Conservation (phyloP, 2,888 invertebrate genomes). For the Thymelicus sylvestris region DNA sequence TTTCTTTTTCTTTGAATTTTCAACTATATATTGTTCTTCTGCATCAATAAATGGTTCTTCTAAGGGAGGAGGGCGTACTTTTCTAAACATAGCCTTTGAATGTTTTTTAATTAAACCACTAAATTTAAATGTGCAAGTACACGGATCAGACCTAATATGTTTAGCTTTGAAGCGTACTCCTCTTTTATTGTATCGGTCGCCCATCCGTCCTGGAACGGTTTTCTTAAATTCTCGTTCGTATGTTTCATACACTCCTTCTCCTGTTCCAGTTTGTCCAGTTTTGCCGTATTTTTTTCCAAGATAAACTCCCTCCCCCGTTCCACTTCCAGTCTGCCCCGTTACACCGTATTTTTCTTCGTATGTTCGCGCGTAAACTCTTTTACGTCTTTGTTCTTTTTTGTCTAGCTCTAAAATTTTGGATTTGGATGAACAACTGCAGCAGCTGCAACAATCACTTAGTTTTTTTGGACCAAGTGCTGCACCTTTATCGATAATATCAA, state of each 20-base stretch:
- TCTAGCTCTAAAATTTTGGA: slow-evolving; percentile 38
- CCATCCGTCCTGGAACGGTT: slow-evolving; percentile 26
- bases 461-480: slow-evolving; percentile 48
- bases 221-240: slow-evolving; percentile 43
- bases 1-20: slow-evolving; percentile 39
- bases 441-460: slow-evolving; percentile 59
- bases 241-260: slow-evolving; percentile 33
- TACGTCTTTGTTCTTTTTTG: slow-evolving; percentile 44
- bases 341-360: slow-evolving; percentile 44
- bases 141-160: slow-evolving; percentile 61
- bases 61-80: slow-evolving; percentile 33
- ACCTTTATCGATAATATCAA: slow-evolving; percentile 55
- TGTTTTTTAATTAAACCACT: slow-evolving; percentile 46
- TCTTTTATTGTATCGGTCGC: slow-evolving; percentile 38
- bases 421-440: slow-evolving; percentile 56
- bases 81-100: slow-evolving; percentile 45
- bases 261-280: slow-evolving; percentile 43
- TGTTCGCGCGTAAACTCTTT: slow-evolving; percentile 38
- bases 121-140: slow-evolving; percentile 56
- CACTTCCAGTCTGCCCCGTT: slow-evolving; percentile 27
- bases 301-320: slow-evolving; percentile 30
- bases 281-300: slow-evolving; percentile 13
- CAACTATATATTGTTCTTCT: slow-evolving; percentile 26
- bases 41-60: not conserved
- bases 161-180: slow-evolving; percentile 52